A percentile compares a stretch with the other conserved stretches of the same genome.
phyloP scores from a whole-genome alignment of 2,888 invertebrate species.

The Mythimna impura region DNA sequence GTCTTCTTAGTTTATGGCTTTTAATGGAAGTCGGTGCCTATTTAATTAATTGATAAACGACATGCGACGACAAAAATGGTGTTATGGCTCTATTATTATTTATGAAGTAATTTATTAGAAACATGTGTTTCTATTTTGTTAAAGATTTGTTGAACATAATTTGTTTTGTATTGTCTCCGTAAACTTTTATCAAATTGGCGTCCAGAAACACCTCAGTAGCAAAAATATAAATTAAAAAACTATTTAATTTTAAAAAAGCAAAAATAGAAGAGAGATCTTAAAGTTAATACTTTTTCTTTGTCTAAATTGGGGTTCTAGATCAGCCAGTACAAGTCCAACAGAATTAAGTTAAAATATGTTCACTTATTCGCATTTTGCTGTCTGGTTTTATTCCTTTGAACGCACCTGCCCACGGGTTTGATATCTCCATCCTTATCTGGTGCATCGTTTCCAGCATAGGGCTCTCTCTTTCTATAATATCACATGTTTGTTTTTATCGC shows the following conservation, averaged over 20 bases:
- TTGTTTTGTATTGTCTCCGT: not conserved
- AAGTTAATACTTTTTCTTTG: slow-evolving; percentile 12
- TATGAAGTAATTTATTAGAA: slow-evolving; percentile 22
- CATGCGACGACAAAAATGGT: slow-evolving; percentile 28
- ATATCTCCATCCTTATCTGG: slow-evolving; percentile 56
- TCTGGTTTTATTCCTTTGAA: slow-evolving; percentile 56
- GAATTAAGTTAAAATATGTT: slow-evolving; percentile 44
- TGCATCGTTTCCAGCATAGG: slow-evolving; percentile 36
- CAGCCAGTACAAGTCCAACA: slow-evolving; percentile 15
- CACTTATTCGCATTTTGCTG: slow-evolving; percentile 48
- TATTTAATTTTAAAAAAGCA: not conserved
- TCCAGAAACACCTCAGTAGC: not conserved
- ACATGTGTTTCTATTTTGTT: slow-evolving; percentile 14
- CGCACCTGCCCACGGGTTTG: slow-evolving; percentile 69
- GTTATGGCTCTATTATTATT: slow-evolving; percentile 37
- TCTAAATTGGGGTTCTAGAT: slow-evolving; percentile 10
- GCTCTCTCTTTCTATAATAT: slow-evolving; percentile 63
- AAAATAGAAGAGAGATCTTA: not conserved
- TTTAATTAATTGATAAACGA: slow-evolving; percentile 62
- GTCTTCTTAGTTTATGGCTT: slow-evolving; percentile 66
- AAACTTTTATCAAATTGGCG: not conserved
- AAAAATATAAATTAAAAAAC: not conserved
- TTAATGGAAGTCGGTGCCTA: slow-evolving; percentile 63
- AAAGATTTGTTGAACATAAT: slow-evolving; percentile 1
- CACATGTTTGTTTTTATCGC: slow-evolving; percentile 69